These are phyloP conservation scores for Coturnix japonica DNA, from an alignment of 2,113 vertebrate genomes.

Conservation along the genomic window DNA sequence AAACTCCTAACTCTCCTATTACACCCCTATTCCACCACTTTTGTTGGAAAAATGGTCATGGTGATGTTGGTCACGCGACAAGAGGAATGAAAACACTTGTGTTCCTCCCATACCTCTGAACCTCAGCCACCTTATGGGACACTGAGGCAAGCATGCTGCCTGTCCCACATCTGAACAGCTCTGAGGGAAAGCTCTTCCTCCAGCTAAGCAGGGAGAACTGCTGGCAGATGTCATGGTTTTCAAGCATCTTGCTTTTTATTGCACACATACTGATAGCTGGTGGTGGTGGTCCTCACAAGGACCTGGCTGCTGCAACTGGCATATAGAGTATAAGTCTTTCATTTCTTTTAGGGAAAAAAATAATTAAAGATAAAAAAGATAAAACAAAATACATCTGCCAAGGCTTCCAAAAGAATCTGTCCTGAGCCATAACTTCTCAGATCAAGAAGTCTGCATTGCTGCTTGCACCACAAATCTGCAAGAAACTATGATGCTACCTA, in stretches of 20 bases:
- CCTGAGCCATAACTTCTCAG: neutral
- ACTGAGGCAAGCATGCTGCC: neutral
- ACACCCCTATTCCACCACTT: neutral
- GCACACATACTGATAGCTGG: neutral
- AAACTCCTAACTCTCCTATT: neutral
- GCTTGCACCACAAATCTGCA: neutral
- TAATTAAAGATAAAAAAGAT: neutral
- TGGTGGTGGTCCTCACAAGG: neutral
- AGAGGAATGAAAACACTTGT: neutral
- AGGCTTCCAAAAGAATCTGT: neutral
- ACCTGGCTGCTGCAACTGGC: neutral
- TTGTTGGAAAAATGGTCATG: neutral
- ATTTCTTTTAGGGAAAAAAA: neutral
- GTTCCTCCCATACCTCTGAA: neutral
- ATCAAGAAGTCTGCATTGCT: neutral
- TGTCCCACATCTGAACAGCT: neutral
- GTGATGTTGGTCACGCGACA: neutral
- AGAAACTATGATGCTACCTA: neutral
- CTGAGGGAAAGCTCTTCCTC: neutral
- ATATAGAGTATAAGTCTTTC: neutral
- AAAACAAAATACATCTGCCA: neutral
- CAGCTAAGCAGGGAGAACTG: neutral
- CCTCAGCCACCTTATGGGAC: neutral
- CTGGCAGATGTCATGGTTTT: neutral
- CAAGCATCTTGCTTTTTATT: neutral